Evolutionary conservation across 2,797 vertebrate species (phyloP).

Genomic region (Rhynchonycteris naso): DNA sequence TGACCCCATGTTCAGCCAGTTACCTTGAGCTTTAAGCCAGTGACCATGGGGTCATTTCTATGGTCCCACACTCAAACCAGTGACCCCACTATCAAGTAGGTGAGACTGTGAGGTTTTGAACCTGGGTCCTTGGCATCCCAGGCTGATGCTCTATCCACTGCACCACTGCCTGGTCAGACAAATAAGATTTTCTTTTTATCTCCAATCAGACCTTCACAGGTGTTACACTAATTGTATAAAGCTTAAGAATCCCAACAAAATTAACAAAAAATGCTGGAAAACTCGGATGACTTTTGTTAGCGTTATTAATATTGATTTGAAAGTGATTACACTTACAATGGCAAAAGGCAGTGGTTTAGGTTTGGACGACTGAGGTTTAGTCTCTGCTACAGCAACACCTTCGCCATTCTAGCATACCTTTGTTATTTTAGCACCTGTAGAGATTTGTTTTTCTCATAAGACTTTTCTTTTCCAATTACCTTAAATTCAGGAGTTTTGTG

Average conservation of each 20-base stretch:
- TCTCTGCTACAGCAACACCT: not conserved
- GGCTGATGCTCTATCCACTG: no score
- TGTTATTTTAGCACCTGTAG: not conserved
- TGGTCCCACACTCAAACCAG: no score
- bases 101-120: no score
- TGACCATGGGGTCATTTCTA: no score
- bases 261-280: not conserved
- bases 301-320: not conserved
- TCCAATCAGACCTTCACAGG: not conserved
- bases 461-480: not conserved
- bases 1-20: no score
- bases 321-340: not conserved
- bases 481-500: not conserved
- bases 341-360: not conserved
- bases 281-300: not conserved
- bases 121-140: no score
- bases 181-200: not conserved
- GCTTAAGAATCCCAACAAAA: not conserved
- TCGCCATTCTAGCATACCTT: not conserved
- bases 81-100: no score
- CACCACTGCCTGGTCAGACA: not conserved
- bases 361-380: not conserved
- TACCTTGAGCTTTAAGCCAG: no score
- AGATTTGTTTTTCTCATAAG: not conserved
- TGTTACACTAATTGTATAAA: not conserved